Base-by-base conservation (phyloP, 2,113 vertebrate genomes). In the Ivindomyrus marchei region DNA sequence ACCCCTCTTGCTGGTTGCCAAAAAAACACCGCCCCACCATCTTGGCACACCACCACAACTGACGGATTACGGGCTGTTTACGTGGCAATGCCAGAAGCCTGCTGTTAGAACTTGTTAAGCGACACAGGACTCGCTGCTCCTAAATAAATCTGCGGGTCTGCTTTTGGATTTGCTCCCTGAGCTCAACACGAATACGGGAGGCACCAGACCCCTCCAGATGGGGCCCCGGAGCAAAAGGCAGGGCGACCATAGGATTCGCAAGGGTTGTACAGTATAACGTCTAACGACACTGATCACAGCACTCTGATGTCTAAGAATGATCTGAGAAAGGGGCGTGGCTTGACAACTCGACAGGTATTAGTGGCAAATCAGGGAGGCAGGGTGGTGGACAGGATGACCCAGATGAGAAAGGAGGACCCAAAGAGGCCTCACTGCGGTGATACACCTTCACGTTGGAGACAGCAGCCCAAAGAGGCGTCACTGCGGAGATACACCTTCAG, bases 11-110 rank as follows among this genome's bases (percentile, higher is more conserved):
- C 58, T 1, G 2, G 58, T 66, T 93, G 93, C 92, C 92, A 95
- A 93, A 92, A 90, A 66, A 66, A 66, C 2, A 91, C 92, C 93
- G 91, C 90, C 92, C 91, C 58, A 89, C 91, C 94, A 92, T 0
- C 17, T 85, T 94, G 91, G 90, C 39, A 93, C 93, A 94, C 93
- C 87, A 90, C 50, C 3, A 70, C 89, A 90, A 91, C 92, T 88
- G 11, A 8, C 62, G 89, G 74, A 77, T 87, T 86, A 49, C 7
- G 47, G 4, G 90, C 88, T 91, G 91, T 91, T 93, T 91, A 92
- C 90, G 10, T 15, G 90, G 91, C 66, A 2, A 89, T 90, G 93
- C 92, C 92, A 15, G 66, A 50, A n/a, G 46, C 87, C 88, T 77
- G 70, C 70, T 17, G 70, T 90, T 90, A 90, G 45, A 49, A 88